Conservation (phyloP, 2,797 vertebrate species). For the Chrosomus eos region DNA sequence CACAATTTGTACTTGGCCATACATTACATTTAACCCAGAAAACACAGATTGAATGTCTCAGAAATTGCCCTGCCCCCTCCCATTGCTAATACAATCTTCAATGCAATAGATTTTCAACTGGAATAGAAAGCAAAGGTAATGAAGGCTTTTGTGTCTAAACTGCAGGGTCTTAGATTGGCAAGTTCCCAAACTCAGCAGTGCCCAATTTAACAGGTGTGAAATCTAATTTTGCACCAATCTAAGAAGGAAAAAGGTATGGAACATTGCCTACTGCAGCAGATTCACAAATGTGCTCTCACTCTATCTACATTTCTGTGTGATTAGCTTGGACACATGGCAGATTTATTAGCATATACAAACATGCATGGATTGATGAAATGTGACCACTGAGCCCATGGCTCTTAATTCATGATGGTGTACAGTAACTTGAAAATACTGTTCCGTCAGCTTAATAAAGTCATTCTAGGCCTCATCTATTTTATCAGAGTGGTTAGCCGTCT, state of each 20-base stretch:
- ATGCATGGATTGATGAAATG: conserved; percentile 21
- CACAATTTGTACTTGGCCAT: neutral
- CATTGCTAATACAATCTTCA: neutral
- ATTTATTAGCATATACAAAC: conserved; percentile 36
- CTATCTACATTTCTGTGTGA: neutral
- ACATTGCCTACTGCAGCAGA: neutral
- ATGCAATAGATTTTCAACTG: neutral
- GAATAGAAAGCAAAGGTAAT: neutral
- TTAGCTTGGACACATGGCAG: neutral
- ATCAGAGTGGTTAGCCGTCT: neutral
- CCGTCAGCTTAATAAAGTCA: neutral
- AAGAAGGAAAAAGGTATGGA: neutral
- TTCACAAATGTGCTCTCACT: neutral
- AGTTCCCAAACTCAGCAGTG: neutral
- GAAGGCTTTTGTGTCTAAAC: neutral
- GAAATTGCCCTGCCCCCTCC: neutral
- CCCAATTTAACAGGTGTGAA: conserved; percentile 26
- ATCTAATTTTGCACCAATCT: conserved; percentile 16
- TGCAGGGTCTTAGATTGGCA: neutral
- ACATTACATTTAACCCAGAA: neutral
- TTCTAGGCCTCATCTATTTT: neutral
- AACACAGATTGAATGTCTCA: neutral
- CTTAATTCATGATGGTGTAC: neutral
- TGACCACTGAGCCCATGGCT: neutral
- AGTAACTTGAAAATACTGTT: neutral